Base-by-base conservation (phyloP, 2,113 vertebrate species). In the Miniopterus natalensis region DNA sequence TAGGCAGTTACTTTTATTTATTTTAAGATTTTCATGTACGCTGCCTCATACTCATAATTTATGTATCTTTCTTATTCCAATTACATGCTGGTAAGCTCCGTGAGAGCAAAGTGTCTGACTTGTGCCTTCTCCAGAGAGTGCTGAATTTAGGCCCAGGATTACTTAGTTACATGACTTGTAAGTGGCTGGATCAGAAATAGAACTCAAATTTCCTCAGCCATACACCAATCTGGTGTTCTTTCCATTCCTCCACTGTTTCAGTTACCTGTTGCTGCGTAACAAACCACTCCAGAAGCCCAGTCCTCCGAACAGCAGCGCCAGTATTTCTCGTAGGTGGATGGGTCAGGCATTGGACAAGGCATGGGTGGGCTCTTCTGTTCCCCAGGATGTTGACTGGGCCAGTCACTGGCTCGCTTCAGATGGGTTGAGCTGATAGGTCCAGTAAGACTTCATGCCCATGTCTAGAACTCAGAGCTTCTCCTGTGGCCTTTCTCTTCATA, bases 361-460 rank as follows among this genome's bases (percentile, higher is more conserved):
- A 83, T 14, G 1, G 40, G 1, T 4, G 36, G 66, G 40, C 57
- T 40, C 25, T 65, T 83, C 23, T n/a, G 10, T 0, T 49, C 23
- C 10, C 0, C 2, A 0, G 20, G n/a, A 2, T 74, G 27, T 8
- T 71, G 23, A 27, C 45, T n/a, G 31, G 21, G 12, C 23, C 14
- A 2, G 55, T 86, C 2, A 25, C 53, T 53, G 12, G 42, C 25
- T 40, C 8, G 63, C 84, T 40, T 42, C 45, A 65, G 55, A 25
- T 27, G 8, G 51, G 1, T 25, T 47, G 29, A 1, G 12, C 68
- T 17, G 5, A 92, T 36, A 23, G 57, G 18, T 15, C 18, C 42
- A 27, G 13, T 21, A 51, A 45, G 59, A 36, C 4, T 7, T n/a
- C 51, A 59, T n/a, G 49, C n/a, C 4, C 3, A 2, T 42, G 85